phyloP scores from a whole-genome alignment of 2,113 vertebrate genomes.

The Calidris pugnax region DNA sequence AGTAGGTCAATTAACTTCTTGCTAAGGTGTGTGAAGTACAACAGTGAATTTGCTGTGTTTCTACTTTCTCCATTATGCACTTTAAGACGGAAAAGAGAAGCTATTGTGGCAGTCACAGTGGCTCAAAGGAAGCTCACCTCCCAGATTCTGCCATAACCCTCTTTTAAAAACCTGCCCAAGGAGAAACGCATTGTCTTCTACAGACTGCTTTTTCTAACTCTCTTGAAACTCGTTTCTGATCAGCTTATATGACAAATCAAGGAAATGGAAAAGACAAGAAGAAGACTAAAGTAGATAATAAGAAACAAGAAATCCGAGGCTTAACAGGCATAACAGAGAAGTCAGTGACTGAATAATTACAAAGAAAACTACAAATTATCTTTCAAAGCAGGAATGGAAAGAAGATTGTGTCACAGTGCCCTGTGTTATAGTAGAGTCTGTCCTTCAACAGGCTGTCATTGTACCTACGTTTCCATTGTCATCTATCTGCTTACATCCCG shows the following conservation, averaged over 20 bases:
- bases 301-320: background rate
- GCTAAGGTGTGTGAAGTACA: background rate
- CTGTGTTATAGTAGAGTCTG: background rate
- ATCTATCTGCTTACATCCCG: background rate
- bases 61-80: background rate
- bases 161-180: background rate
- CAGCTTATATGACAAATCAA: background rate
- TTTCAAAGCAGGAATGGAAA: background rate
- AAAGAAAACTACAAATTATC: background rate
- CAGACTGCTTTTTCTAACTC: background rate
- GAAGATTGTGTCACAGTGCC: background rate
- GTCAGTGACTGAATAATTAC: background rate
- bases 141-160: background rate
- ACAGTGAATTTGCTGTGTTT: fast-evolving
- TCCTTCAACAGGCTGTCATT: background rate
- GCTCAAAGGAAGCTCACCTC: background rate
- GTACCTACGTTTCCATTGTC: background rate
- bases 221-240: background rate
- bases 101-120: background rate
- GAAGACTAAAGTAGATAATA: background rate
- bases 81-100: background rate
- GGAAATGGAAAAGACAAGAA: background rate
- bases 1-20: background rate
- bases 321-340: background rate
- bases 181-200: background rate